Base-by-base conservation (phyloP, 2,113 vertebrate species). In the Triplophysa dalaica region DNA sequence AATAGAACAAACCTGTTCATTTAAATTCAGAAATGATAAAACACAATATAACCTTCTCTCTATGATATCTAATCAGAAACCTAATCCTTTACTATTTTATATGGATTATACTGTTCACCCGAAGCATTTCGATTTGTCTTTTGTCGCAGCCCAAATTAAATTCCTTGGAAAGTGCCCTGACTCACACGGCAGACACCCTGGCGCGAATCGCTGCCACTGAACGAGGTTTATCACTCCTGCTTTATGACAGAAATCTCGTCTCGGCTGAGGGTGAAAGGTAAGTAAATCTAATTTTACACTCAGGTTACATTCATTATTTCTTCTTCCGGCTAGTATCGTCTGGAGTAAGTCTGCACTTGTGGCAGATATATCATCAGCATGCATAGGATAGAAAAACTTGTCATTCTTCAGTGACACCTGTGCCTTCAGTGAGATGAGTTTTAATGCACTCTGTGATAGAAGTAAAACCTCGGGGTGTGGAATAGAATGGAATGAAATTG, bases 151-250 rank as follows among this genome's bases (percentile, higher is more conserved):
- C 81, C 22, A 79, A 87, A 90, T 79, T 94, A 83, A 91, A 92
- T 80, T 94, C 87, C 82, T 90, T 93, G 58, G 94, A 93, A 89
- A 90, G 84, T 14, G 91, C 94, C 26, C 88, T 98, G 87, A 94
- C 90, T 85, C 91, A 95, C 75, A 86, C 95, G 79, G 96, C 96
- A 64, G 95, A 97, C 88, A 89, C 95, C 81, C 92, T 99, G 88
- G 93, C 94, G 83, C 94, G 94, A 79, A 94, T 99, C 80, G 95
- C 94, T 58, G 92, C 93, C 88, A 93, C 91, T 0, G 94, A 96
- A 82, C 90, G 92, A 87, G 97, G 98, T 74, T 94, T 97, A 87
- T 88, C 84, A 14, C 83, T 98, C 63, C 93, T 99, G 87, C 90
- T 99, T 61, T 93, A 95, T 79, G 94, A 95, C 88, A 92, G 91